phyloP scores from a whole-genome alignment of 2,797 vertebrate species.

The Gymnothorax reevesii region DNA sequence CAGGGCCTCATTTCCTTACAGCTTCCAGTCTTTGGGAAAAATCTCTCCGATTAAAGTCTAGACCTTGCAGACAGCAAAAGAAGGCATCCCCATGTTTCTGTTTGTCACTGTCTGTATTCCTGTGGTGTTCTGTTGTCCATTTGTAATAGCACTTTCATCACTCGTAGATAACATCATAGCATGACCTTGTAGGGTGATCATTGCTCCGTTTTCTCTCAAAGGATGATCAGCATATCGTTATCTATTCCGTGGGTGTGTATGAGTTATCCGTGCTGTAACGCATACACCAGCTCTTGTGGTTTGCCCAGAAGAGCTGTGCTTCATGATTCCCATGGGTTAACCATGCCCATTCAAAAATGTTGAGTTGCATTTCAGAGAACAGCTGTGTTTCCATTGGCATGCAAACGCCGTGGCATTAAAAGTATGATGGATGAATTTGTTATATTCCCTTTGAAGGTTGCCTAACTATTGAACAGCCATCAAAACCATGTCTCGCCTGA shows the following conservation, averaged over 20 bases:
- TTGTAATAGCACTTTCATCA: background rate
- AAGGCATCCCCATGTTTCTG: slow-evolving; percentile 15
- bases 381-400: background rate
- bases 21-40: too few species aligned
- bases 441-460: background rate
- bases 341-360: background rate
- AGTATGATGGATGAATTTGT: background rate
- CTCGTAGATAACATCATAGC: background rate
- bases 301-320: background rate
- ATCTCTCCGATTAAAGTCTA: background rate
- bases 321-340: background rate
- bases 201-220: background rate
- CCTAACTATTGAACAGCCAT: background rate
- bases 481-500: background rate
- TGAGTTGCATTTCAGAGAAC: background rate
- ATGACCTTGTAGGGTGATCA: slow-evolving; percentile 13
- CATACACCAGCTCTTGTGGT: background rate
- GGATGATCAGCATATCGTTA: background rate
- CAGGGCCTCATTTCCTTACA: too few species aligned
- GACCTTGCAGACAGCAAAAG: slow-evolving; percentile 28
- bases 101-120: slow-evolving; percentile 21
- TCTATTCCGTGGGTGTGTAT: background rate
- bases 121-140: slow-evolving; percentile 9
- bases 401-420: background rate
- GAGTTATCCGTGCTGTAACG: background rate